Evolutionary conservation across 1,140 invertebrate species (phyloP).

Genomic region (Paraescarpia echinospica): DNA sequence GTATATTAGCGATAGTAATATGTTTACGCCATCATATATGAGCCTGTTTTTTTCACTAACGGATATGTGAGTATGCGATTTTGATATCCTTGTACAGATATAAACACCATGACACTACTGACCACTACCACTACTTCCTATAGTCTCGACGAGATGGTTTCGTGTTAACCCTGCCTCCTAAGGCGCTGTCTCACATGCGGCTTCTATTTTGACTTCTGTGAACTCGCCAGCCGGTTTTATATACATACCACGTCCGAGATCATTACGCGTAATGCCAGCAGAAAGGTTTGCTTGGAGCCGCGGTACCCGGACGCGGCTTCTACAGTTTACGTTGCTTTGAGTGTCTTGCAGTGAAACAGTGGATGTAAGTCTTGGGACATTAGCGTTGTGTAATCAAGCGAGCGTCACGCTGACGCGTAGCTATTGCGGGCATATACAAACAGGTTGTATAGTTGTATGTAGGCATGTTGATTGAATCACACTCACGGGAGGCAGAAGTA

Average conservation of each 20-base stretch:
- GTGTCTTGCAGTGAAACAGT: neutral
- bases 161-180: neutral
- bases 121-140: too few species aligned
- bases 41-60: too few species aligned
- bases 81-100: neutral
- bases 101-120: neutral
- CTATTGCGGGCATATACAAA: neutral
- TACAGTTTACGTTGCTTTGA: neutral
- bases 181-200: neutral
- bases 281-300: neutral
- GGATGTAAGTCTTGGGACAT: neutral
- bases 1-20: too few species aligned
- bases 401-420: neutral
- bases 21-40: too few species aligned
- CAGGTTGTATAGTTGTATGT: neutral
- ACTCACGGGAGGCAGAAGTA: too few species aligned
- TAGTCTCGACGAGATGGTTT: neutral
- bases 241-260: neutral
- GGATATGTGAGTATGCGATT: neutral
- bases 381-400: neutral
- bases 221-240: neutral
- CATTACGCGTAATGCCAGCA: neutral
- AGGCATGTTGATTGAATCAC: neutral
- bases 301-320: neutral
- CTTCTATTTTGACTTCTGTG: neutral